A percentile compares a stretch with the other conserved stretches of the same genome.
Evolutionary conservation across 2,113 vertebrate species (phyloP).

Genomic region (Oxyruncus cristatus): DNA sequence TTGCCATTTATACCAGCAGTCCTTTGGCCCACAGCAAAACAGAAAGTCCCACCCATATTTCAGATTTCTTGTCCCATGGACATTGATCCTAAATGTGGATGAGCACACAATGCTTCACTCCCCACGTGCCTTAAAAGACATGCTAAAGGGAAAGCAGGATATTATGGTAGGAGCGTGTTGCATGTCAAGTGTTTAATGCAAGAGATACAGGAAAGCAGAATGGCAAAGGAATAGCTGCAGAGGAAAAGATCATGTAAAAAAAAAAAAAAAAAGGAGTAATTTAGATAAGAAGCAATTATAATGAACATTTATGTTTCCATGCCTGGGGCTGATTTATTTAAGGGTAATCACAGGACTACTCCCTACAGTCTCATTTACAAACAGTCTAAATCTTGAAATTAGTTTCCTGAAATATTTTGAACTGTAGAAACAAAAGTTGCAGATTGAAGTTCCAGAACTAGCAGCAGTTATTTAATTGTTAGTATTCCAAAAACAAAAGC

Average conservation of each 20-base stretch:
- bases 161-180: not conserved
- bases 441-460: not conserved
- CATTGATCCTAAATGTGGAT: not conserved
- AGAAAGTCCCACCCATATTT: not conserved
- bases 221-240: not conserved
- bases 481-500: not conserved
- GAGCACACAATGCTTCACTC: not conserved
- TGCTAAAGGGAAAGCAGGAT: not conserved
- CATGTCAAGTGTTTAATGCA: not conserved
- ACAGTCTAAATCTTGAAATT: not conserved
- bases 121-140: not conserved
- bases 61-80: not conserved
- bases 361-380: not conserved
- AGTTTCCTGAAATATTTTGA: not conserved
- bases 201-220: conserved; percentile 9
- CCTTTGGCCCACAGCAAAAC: not conserved
- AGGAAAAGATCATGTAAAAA: not conserved
- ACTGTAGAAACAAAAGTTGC: not conserved
- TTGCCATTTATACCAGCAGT: not conserved
- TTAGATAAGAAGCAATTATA: not conserved
- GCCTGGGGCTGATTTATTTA: not conserved
- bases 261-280: not conserved
- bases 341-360: not conserved
- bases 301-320: not conserved
- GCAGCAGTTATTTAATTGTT: not conserved